Base-by-base conservation (phyloP, 2,797 vertebrate species). In the Pseudocheirus occidentalis region DNA sequence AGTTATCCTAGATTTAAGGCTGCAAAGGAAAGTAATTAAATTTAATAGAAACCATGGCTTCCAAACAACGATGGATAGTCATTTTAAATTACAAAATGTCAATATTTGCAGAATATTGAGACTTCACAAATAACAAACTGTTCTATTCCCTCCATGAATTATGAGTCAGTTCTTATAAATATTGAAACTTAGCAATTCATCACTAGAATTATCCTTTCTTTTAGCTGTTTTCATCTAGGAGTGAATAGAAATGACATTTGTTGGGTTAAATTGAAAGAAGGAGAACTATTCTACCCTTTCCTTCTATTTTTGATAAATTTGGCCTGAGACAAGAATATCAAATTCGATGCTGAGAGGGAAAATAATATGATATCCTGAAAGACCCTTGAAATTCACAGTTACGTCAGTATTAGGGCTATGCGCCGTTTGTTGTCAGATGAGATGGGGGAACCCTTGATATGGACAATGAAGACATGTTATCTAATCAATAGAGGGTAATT, bases 21-120 rank as follows among this genome's bases (percentile, higher is more conserved):
- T 94, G 91, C 54, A 94, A 66, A 96, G 81, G n/a, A 97, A 96
- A 95, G 53, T 95, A 97, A 96, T 97, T 97, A 95, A 40, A 52
- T n/a, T 92, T 94, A 95, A 94, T 40, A 90, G 81, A 95, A 96
- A 53, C 57, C 95, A 90, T 93, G 91, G 58, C 58, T 97, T 95
- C 90, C 58, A 97, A 96, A 94, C 50, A 93, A 95, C 50, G 66
- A 95, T 94, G 46, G 40, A 96, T 90, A 95, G 90, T 94, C 40
- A 95, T 96, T 96, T 97, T 95, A 97, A 97, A 96, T 94, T 96
- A 97, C 29, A 96, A 97, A 98, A 92, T 95, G 93, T 92, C 95
- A 59, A 62, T 96, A 96, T 96, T 93, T 97, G 91, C 89, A 96
- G 95, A 95, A 97, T 96, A 97, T 46, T 92, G 90, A 96, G 91